phyloP scores from a whole-genome alignment of 2,888 invertebrate species.

The Psylliodes chrysocephalus region DNA sequence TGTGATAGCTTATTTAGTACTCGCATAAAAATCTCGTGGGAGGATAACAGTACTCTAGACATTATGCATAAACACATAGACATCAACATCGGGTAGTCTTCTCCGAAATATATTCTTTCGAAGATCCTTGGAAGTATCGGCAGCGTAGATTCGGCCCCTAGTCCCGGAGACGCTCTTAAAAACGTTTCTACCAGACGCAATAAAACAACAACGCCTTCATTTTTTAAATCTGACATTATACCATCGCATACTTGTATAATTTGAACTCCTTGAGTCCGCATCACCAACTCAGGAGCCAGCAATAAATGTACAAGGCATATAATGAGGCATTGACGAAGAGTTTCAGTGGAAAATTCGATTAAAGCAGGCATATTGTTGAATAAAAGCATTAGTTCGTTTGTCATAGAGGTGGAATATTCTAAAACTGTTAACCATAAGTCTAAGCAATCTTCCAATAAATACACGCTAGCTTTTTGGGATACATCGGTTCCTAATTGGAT shows the following conservation, averaged over 20 bases:
- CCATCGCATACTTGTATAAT: constrained; percentile 78
- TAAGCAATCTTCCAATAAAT: constrained; percentile 91
- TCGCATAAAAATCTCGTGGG: constrained; percentile 74
- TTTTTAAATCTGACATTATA: constrained; percentile 80
- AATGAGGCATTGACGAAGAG: constrained; percentile 80
- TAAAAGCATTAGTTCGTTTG: constrained; percentile 75
- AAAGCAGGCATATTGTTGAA: constrained; percentile 80
- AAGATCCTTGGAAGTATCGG: constrained; percentile 72
- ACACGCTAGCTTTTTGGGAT: constrained; percentile 83
- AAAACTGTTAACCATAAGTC: constrained; percentile 89
- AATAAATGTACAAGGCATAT: constrained; percentile 86
- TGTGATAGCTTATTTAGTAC: constrained; percentile 66
- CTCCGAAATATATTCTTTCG: constrained; percentile 73
- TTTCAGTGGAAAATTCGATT: constrained; percentile 84
- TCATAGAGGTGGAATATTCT: constrained; percentile 76
- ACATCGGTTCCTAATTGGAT: constrained; percentile 82
- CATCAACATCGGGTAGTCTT: constrained; percentile 79
- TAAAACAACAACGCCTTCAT: constrained; percentile 78
- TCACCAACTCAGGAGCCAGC: constrained; percentile 81
- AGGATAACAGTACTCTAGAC: constrained; percentile 79
- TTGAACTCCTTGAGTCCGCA: constrained; percentile 75
- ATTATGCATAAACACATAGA: constrained; percentile 82
- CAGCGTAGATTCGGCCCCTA: constrained; percentile 78
- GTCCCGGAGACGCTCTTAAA: constrained; percentile 76
- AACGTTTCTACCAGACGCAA: constrained; percentile 81